Conservation (phyloP, 1,140 invertebrate species). For the Aphelenchoides avenae region DNA sequence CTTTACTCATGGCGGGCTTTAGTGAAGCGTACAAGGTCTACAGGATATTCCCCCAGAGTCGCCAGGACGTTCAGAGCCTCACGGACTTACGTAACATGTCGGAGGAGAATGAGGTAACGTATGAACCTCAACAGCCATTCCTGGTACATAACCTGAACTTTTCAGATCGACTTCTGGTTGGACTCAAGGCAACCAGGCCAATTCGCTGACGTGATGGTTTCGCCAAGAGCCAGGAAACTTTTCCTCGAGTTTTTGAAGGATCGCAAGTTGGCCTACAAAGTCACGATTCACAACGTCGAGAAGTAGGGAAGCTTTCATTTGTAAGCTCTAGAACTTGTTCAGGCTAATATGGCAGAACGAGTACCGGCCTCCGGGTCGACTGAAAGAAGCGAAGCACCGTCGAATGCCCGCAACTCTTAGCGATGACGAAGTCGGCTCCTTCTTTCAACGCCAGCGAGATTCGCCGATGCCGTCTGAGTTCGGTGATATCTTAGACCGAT, state of each 20-base stretch:
- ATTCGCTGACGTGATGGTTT: constrained; percentile 54
- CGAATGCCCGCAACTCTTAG: constrained; percentile 2
- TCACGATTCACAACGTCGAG: constrained; percentile 55
- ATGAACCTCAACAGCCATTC: neutral
- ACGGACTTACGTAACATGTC: constrained; percentile 23
- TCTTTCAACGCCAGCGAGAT: no score
- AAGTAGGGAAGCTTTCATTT: constrained; percentile 24
- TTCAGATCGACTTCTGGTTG: constrained; percentile 54
- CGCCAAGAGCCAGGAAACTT: constrained; percentile 7
- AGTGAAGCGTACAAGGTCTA: constrained; percentile 37
- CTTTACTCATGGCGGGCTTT: no score
- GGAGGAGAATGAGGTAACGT: constrained; percentile 32
- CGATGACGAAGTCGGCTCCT: constrained; percentile 11
- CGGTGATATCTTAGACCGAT: no score
- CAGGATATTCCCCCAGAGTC: constrained; percentile 30
- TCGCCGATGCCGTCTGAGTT: no score
- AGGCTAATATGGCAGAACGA: constrained; percentile 13
- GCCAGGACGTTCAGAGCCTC: constrained; percentile 31
- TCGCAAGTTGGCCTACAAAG: constrained; percentile 33
- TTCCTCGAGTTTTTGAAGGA: constrained; percentile 32
- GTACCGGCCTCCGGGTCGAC: neutral
- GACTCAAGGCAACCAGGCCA: constrained; percentile 39
- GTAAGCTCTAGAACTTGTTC: neutral
- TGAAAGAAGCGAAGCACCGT: constrained; percentile 1
- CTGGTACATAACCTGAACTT: constrained; percentile 1